Evolutionary conservation across 1,140 invertebrate genomes (phyloP), one percentile per base, ranked within the genome.

Genomic region (Drosophila erecta): DNA sequence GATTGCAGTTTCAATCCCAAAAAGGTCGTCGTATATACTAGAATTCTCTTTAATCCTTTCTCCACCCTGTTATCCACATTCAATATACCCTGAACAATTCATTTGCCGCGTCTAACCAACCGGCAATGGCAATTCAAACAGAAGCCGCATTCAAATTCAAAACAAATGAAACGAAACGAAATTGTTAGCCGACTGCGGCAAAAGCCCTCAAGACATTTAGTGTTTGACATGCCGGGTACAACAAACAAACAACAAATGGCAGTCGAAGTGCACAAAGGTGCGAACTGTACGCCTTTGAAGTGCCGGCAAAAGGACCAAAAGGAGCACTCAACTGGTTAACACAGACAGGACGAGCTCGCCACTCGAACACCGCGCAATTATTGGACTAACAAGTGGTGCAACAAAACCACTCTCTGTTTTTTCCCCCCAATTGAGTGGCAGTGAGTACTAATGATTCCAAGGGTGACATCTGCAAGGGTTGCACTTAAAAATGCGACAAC

Each of bases 91-190:
- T 2, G 15, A 12, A 24, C 35, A 33, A 30, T 40, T 15, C 2
- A 24, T 40, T 14, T 27, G n/a, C 43, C 24, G n/a, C 22, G 59
- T 20, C 64, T 65, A 64, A 64, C 59, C 46, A 53, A 65, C 37
- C 73, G 38, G 33, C 61, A 76, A 40, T 44, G 30, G 54, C 54
- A 55, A 56, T 54, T 41, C 57, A 59, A 72, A 73, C 65, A 81
- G 58, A 55, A 81, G 79, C 56, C 47, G 33, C 66, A 74, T 81
- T 78, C 69, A 75, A 81, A 79, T 79, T 70, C 62, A 81, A 81
- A 79, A 77, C 83, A 87, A 87, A 79, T 83, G 58, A 81, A 87
- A 78, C 64, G 78, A 71, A 87, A 67, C 50, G 61, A 72, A 83
- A 81, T 75, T 60, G 54, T 40, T 66, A 51, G 59, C 35, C 69